phyloP scores from a whole-genome alignment of 2,113 vertebrate genomes.

The Scomber scombrus region DNA sequence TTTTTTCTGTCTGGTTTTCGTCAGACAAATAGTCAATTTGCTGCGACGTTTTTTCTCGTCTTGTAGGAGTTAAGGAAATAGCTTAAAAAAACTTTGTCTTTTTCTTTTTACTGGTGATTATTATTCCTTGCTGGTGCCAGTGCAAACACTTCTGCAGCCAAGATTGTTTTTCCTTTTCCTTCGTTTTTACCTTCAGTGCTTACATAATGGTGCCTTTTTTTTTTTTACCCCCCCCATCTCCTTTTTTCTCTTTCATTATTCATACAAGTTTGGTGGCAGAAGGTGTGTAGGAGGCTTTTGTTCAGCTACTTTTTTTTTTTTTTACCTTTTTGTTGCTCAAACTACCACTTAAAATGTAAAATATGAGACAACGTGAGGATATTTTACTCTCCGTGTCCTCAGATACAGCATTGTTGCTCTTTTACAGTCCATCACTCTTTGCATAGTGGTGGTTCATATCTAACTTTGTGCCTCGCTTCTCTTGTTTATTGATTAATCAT shows the following conservation, averaged over 20 bases:
- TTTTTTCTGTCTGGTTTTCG: slow-evolving; percentile 23
- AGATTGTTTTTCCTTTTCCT: slow-evolving; percentile 21
- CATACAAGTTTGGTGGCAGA: slow-evolving; percentile 38
- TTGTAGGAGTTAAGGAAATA: not conserved
- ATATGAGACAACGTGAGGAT: not conserved
- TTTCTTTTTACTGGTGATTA: slow-evolving; percentile 19
- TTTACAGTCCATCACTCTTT: not conserved
- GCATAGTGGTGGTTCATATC: not conserved
- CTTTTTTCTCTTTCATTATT: slow-evolving; percentile 33
- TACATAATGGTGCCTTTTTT: slow-evolving; percentile 28
- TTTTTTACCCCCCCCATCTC: not conserved
- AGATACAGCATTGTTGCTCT: not conserved
- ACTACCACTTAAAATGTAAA: slow-evolving; percentile 9
- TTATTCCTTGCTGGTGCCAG: slow-evolving; percentile 35
- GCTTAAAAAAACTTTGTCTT: not conserved
- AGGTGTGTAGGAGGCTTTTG: slow-evolving; percentile 59
- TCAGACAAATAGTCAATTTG: slow-evolving; percentile 30
- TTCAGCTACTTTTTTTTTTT: not conserved
- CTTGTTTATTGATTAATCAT: slow-evolving; percentile 17
- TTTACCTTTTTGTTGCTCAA: slow-evolving; percentile 9
- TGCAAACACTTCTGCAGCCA: slow-evolving; percentile 34
- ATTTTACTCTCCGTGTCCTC: not conserved
- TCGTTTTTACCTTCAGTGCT: slow-evolving; percentile 26
- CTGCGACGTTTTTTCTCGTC: slow-evolving; percentile 8
- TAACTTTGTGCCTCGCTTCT: slow-evolving; percentile 11